Conservation (phyloP, 2,797 vertebrate species). For the Miichthys miiuy region DNA sequence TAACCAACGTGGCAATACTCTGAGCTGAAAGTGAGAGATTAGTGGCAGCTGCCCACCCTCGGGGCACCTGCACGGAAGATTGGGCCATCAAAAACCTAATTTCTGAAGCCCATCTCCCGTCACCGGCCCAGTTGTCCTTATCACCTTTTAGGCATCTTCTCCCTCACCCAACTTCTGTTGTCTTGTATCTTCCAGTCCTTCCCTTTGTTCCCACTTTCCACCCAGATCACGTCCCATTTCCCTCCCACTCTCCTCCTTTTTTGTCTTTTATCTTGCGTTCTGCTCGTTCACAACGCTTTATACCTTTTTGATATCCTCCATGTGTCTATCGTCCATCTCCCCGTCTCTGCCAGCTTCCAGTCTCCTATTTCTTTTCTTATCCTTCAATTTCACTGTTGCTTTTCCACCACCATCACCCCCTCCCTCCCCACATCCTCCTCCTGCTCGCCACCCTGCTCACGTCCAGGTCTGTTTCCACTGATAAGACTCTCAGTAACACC, state of each 20-base stretch:
- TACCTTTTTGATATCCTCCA: conserved; percentile 61
- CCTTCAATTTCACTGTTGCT: conserved; percentile 66
- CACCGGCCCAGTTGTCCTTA: conserved; percentile 28
- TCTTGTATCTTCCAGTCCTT: conserved; percentile 10
- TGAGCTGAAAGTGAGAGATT: conserved; percentile 19
- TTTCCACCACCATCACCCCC: conserved; percentile 14
- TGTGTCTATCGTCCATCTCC: conserved; percentile 54
- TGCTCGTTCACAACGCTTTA: conserved; percentile 48
- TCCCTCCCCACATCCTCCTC: conserved; percentile 42
- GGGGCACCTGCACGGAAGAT: background rate
- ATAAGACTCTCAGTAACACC: conserved; percentile 74
- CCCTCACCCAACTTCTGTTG: conserved; percentile 28
- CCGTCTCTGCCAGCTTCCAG: conserved; percentile 43
- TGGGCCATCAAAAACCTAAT: conserved; percentile 49
- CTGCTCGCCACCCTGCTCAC: conserved; percentile 77
- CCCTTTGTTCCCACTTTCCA: conserved; percentile 43
- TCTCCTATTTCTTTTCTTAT: conserved; percentile 65
- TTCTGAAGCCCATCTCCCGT: conserved; percentile 34
- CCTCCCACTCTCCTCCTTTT: conserved; percentile 33
- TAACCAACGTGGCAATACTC: conserved; percentile 2
- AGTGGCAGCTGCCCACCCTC: conserved; percentile 15
- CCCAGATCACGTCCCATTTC: conserved; percentile 51
- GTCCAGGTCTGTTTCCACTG: conserved; percentile 81
- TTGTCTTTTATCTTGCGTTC: conserved; percentile 51
- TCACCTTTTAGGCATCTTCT: conserved; percentile 45